phyloP scores from a whole-genome alignment of 2,797 vertebrate genomes.

The Gallirallus australis region DNA sequence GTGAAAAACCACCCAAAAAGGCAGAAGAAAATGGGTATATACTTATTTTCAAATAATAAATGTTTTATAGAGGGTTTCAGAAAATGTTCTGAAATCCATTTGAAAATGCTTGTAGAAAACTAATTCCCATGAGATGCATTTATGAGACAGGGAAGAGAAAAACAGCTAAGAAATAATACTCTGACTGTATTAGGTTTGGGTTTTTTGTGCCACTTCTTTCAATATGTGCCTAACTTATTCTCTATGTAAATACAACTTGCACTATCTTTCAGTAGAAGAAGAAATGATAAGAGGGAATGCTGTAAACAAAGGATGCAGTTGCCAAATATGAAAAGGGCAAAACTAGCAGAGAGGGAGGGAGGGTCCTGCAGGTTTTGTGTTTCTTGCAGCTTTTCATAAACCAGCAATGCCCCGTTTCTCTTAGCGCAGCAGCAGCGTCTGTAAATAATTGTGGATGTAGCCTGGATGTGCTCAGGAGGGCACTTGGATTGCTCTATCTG shows the following conservation, averaged over 20 bases:
- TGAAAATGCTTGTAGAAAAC: slow-evolving; percentile 22
- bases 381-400: neutral
- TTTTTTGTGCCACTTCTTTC: neutral
- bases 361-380: neutral
- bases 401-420: accelerated
- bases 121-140: neutral
- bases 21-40: neutral
- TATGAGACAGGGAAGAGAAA: slow-evolving; percentile 8
- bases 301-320: neutral
- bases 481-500: neutral
- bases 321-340: neutral
- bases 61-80: neutral
- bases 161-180: slow-evolving; percentile 19
- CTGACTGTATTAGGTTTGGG: neutral
- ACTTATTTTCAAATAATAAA: neutral
- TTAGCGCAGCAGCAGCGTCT: accelerated
- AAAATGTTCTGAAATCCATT: neutral
- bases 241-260: neutral
- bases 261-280: neutral
- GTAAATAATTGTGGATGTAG: neutral
- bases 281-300: neutral
- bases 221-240: neutral
- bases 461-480: accelerated
- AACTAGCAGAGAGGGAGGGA: neutral
- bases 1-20: neutral